Evolutionary conservation across 1,140 invertebrate species (phyloP).

Genomic region (Oppia nitens): DNA sequence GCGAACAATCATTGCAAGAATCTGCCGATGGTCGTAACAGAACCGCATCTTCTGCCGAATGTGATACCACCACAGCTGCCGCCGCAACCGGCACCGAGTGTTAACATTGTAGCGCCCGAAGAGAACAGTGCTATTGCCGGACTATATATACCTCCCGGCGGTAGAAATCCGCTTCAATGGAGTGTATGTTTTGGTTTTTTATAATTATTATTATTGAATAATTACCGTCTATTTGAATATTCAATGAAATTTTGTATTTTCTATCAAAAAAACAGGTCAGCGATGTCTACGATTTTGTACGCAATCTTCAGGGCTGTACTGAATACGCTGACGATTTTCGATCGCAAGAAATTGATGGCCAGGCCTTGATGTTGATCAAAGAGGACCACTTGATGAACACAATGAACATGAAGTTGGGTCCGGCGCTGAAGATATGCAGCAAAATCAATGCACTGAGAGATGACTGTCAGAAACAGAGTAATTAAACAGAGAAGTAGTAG

Average conservation of each 20-base stretch:
- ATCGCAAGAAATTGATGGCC: slow-evolving; percentile 86
- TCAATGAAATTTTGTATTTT: neutral
- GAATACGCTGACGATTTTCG: slow-evolving; percentile 89
- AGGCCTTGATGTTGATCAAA: slow-evolving; percentile 79
- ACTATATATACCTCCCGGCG: slow-evolving; percentile 11
- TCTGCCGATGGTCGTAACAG: neutral
- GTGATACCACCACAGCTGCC: neutral
- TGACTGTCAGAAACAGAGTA: neutral
- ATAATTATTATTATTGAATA: neutral
- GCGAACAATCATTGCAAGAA: neutral
- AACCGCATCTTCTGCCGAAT: neutral
- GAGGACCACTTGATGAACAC: slow-evolving; percentile 85
- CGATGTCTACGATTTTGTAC: slow-evolving; percentile 59
- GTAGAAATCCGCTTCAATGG: slow-evolving; percentile 22
- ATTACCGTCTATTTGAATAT: neutral
- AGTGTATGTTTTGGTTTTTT: slow-evolving; percentile 17
- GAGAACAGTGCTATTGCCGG: neutral
- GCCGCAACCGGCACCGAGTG: neutral
- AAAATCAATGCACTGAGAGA: slow-evolving; percentile 50
- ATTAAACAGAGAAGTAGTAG: no score
- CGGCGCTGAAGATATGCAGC: slow-evolving; percentile 82
- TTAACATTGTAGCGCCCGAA: neutral
- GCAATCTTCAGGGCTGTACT: slow-evolving; percentile 64
- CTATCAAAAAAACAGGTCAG: slow-evolving; percentile 25
- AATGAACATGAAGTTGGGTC: slow-evolving; percentile 86